Evolutionary conservation across 2,113 vertebrate genomes (phyloP).

Genomic region (Platanista minor): DNA sequence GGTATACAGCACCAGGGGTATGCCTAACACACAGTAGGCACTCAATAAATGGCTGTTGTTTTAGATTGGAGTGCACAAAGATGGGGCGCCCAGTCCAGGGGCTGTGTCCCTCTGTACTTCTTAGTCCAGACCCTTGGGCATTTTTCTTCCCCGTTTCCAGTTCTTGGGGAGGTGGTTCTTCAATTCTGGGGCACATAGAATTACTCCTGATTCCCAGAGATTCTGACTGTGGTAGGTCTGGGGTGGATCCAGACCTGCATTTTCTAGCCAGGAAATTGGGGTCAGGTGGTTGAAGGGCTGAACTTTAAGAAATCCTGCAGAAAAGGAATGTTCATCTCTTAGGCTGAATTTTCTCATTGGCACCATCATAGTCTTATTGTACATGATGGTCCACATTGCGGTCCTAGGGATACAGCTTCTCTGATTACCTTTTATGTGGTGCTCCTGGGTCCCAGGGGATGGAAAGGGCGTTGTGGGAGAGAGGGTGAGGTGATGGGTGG

Average conservation of each 20-base stretch:
- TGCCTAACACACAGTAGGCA: not conserved
- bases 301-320: not conserved
- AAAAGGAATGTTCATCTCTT: not conserved
- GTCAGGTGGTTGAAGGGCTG: not conserved
- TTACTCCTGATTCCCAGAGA: not conserved
- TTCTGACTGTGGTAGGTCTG: not conserved
- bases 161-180: not conserved
- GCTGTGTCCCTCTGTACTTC: not conserved
- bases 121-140: not conserved
- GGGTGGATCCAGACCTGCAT: not conserved
- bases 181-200: not conserved
- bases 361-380: not conserved
- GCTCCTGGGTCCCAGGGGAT: not conserved
- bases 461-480: not conserved
- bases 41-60: not conserved
- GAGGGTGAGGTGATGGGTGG: rapidly evolving
- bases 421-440: not conserved
- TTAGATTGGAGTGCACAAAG: not conserved
- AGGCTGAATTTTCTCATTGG: not conserved
- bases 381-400: not conserved
- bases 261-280: not conserved
- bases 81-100: not conserved
- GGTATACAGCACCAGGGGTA: not conserved
- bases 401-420: not conserved
- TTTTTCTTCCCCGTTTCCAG: not conserved